A percentile compares a stretch with the other conserved stretches of the same genome.
Conservation (phyloP, 2,888 invertebrate genomes). For the Petrophora chlorosata region DNA sequence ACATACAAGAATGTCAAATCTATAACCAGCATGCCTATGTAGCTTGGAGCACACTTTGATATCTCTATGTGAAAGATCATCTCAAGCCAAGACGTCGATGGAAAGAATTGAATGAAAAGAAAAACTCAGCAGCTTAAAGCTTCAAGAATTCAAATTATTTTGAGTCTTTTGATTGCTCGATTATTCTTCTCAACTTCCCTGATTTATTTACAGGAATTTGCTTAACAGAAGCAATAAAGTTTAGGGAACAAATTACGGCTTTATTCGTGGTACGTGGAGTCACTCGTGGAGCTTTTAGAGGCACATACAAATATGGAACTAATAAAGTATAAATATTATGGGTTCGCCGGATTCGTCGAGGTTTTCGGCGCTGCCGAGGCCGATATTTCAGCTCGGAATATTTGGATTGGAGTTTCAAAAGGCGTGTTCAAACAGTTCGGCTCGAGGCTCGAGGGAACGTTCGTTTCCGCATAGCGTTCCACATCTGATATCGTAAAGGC, state of each 20-base stretch:
- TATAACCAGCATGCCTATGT: slow-evolving; percentile 20
- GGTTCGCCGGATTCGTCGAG: slow-evolving; percentile 50
- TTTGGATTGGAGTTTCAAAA: slow-evolving; percentile 56
- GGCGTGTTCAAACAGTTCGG: slow-evolving; percentile 46
- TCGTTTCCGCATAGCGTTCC: slow-evolving; percentile 60
- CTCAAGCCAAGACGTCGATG: not conserved
- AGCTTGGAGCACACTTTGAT: slow-evolving; percentile 5
- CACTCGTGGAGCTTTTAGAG: slow-evolving; percentile 32
- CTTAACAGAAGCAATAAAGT: slow-evolving; percentile 8
- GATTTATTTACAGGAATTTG: slow-evolving; percentile 14
- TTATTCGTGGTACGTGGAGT: slow-evolving; percentile 9
- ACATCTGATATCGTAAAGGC: slow-evolving; percentile 39
- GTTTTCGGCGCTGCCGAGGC: slow-evolving; percentile 45
- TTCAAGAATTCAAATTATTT: not conserved
- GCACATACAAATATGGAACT: slow-evolving; percentile 50
- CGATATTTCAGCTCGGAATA: slow-evolving; percentile 66
- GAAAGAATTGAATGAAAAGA: not conserved
- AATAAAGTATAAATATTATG: slow-evolving; percentile 65
- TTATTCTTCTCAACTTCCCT: slow-evolving; percentile 4
- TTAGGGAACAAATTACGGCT: slow-evolving; percentile 14
- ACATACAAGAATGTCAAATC: slow-evolving; percentile 34
- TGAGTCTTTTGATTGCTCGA: not conserved
- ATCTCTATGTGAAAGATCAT: slow-evolving; percentile 1
- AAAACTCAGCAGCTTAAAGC: not conserved
- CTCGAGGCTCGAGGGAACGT: slow-evolving; percentile 34